phyloP scores from a whole-genome alignment of 2,888 invertebrate species.

The Teleiodes luculella region DNA sequence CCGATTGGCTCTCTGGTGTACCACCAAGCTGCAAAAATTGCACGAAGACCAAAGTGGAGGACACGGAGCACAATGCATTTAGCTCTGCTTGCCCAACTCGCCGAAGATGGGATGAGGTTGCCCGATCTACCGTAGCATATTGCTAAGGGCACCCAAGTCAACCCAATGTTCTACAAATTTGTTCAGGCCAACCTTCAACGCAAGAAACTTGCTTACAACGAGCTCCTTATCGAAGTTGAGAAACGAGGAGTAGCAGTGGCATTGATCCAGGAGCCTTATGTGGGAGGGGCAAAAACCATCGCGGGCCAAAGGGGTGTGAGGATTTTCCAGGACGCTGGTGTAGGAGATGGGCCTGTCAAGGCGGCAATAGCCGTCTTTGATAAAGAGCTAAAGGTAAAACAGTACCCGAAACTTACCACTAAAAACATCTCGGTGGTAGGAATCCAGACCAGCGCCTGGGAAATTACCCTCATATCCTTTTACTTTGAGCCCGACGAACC shows the following conservation, averaged over 20 bases:
- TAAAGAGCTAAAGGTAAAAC: too few relatives aligned
- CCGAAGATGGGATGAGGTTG: not conserved
- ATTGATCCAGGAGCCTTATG: constrained; percentile 22
- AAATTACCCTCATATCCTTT: too few relatives aligned
- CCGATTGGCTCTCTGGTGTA: not conserved
- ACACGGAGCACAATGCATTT: not conserved
- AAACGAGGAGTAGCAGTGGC: constrained; percentile 8
- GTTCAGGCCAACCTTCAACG: constrained; percentile 13
- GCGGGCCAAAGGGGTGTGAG: too few relatives aligned
- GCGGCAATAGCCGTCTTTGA: too few relatives aligned
- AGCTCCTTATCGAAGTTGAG: constrained; percentile 13
- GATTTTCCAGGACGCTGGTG: constrained; percentile 2
- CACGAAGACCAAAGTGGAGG: not conserved
- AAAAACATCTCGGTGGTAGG: too few relatives aligned
- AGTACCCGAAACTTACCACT: too few relatives aligned
- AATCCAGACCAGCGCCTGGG: too few relatives aligned
- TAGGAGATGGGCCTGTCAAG: constrained; percentile 4
- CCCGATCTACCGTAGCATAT: not conserved
- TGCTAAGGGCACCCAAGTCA: not conserved
- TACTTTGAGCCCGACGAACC: too few relatives aligned
- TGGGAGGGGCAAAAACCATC: constrained; percentile 3
- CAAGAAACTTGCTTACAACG: constrained; percentile 14
- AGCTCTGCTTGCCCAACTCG: not conserved
- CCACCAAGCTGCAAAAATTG: not conserved
- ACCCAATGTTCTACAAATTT: too few relatives aligned